phyloP scores from a whole-genome alignment of 2,888 invertebrate species.

The Drosophila ustulata region DNA sequence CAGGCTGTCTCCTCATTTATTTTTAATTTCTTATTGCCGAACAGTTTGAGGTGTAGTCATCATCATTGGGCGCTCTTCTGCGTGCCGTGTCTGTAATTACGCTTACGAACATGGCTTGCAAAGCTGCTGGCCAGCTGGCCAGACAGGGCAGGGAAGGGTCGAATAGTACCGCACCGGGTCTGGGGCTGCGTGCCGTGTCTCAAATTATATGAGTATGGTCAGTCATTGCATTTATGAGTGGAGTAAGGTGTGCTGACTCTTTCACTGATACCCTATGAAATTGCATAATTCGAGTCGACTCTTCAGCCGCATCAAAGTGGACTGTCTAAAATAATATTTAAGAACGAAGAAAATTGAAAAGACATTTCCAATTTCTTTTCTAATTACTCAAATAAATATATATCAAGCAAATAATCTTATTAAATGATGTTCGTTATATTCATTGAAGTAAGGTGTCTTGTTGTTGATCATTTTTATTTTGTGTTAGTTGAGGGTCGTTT shows the following conservation, averaged over 20 bases:
- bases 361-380: too few species aligned
- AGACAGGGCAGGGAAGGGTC: not conserved
- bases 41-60: constrained; percentile 72
- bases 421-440: fast-evolving
- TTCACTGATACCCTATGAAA: not conserved
- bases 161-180: not conserved
- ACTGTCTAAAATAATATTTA: not conserved
- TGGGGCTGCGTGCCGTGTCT: constrained; percentile 44
- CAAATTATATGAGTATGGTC: constrained; percentile 46
- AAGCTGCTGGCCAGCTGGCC: constrained; percentile 2
- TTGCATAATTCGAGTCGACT: not conserved
- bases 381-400: too few species aligned
- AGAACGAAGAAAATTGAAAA: not conserved
- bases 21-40: constrained; percentile 45
- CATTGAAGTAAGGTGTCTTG: not conserved
- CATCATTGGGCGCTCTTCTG: constrained; percentile 53
- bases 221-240: constrained; percentile 68
- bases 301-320: too few species aligned
- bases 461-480: not conserved
- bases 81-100: constrained; percentile 69
- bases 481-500: constrained; percentile 35
- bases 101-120: constrained; percentile 51
- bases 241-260: constrained; percentile 43
- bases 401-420: too few species aligned
- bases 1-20: constrained; percentile 50